Conservation (phyloP, 2,113 vertebrate species). For the Cyprinodon brontotheroides region DNA sequence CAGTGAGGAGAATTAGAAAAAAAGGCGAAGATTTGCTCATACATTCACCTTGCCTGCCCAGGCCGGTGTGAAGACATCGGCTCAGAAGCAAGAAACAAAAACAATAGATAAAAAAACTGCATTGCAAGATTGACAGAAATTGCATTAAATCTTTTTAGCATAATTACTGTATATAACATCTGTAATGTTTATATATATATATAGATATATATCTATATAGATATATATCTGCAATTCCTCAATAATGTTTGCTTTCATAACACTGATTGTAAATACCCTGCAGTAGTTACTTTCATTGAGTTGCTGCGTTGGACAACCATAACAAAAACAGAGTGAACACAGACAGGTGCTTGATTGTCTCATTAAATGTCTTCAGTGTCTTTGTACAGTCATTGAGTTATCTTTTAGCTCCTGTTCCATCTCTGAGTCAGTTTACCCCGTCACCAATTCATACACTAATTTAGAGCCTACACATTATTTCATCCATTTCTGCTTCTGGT, state of each 20-base stretch:
- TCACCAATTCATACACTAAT: not conserved
- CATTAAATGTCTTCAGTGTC: conserved; percentile 75
- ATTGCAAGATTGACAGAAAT: conserved; percentile 73
- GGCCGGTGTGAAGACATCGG: conserved; percentile 54
- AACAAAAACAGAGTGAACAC: conserved; percentile 80
- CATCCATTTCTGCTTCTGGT: not conserved
- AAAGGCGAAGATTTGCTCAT: conserved; percentile 76
- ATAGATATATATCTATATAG: conserved; percentile 71
- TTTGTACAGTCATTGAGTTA: conserved; percentile 57
- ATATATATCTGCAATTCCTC: conserved; percentile 72
- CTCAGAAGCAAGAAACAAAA: conserved; percentile 73
- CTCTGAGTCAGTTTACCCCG: not conserved
- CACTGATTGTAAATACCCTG: conserved; percentile 82
- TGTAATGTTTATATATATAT: conserved; percentile 71
- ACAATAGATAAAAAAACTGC: conserved; percentile 51
- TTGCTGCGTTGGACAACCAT: conserved; percentile 71
- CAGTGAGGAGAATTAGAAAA: conserved; percentile 60
- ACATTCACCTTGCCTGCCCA: conserved; percentile 78
- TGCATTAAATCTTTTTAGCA: conserved; percentile 80
- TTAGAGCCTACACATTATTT: not conserved
- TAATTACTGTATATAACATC: conserved; percentile 82
- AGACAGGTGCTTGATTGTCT: conserved; percentile 82
- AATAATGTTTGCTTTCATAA: conserved; percentile 74
- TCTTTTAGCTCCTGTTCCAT: conserved; percentile 62
- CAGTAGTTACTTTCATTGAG: conserved; percentile 76